These are phyloP conservation scores for Dendropsophus ebraccatus DNA, from an alignment of 2,113 vertebrate genomes.

Conservation along the genomic window DNA sequence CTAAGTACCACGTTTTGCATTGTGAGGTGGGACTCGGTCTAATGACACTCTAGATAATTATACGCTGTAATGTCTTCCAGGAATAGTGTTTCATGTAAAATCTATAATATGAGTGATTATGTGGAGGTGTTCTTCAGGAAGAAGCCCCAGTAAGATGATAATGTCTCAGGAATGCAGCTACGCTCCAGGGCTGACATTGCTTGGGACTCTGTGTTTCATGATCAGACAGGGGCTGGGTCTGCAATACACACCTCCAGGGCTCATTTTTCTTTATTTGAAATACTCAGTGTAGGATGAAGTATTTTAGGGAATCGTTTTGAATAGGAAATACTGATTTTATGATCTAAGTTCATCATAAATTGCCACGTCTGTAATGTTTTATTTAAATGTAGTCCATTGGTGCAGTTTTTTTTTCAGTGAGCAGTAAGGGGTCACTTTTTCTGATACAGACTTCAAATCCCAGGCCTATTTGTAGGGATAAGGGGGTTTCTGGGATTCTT, in stretches of 20 bases:
- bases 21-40: not conserved
- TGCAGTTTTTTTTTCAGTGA: not conserved
- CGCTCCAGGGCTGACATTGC: not conserved
- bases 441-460: not conserved
- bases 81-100: not conserved
- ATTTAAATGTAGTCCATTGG: not conserved
- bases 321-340: not conserved
- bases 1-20: not conserved
- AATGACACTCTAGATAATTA: not conserved
- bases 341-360: not conserved
- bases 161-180: conserved; percentile 17
- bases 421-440: not conserved
- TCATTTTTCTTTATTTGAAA: not conserved
- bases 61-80: not conserved
- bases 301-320: not conserved
- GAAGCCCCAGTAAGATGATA: not conserved
- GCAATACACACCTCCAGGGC: not conserved
- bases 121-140: not conserved
- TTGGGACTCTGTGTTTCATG: conserved; percentile 15
- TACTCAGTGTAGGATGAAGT: not conserved
- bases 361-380: not conserved
- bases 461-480: too few relatives aligned
- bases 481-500: too few relatives aligned
- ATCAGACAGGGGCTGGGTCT: conserved; percentile 26
- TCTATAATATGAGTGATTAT: not conserved